Base-by-base conservation (phyloP, 2,113 vertebrate genomes). In the Python bivittatus region DNA sequence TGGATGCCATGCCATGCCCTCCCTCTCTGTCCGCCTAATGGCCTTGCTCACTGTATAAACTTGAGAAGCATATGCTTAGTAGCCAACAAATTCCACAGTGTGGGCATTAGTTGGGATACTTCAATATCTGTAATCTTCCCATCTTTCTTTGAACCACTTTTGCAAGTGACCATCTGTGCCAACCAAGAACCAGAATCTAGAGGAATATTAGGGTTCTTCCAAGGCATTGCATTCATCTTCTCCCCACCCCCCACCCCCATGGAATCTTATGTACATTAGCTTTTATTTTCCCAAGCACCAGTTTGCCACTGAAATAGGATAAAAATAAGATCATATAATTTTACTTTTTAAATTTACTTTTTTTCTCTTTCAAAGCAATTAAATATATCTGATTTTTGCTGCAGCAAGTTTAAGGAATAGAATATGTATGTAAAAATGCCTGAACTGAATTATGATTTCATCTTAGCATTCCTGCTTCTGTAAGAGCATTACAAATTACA, bases 391-490 rank as follows among this genome's bases (percentile, higher is more conserved):
- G 38, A 20, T 44, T 57, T 44, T 27, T 64, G 13, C 42, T 20
- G 57, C 38, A 42, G 38, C 27, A 42, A 61, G 12, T 42, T 88
- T 88, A 61, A 25, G 87, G 44, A 61, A 88, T 27, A 22, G 86
- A 57, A 64, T 88, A 29, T 88, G 25, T 88, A 88, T 88, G 38
- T 52, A 64, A 64, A 88, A 29, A 44, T 10, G 13, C 29, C 6
- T 48, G 25, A 64, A 48, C 57, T 88, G 48, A 88, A 88, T 88
- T 88, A 88, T 27, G 57, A 64, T 61, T 42, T 88, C 58, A 88
- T 64, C 42, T 64, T 61, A 64, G 42, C 3, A 29, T 61, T 88
- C 57, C 57, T 48, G 44, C 84, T 85, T 27, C 52, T 85, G 9
- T 52, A 52, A 48, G 23, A 52, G 84, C 44, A 5, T 85, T 85